Evolutionary conservation across 1,140 invertebrate genomes (phyloP).

Genomic region (Pararge aegeria): DNA sequence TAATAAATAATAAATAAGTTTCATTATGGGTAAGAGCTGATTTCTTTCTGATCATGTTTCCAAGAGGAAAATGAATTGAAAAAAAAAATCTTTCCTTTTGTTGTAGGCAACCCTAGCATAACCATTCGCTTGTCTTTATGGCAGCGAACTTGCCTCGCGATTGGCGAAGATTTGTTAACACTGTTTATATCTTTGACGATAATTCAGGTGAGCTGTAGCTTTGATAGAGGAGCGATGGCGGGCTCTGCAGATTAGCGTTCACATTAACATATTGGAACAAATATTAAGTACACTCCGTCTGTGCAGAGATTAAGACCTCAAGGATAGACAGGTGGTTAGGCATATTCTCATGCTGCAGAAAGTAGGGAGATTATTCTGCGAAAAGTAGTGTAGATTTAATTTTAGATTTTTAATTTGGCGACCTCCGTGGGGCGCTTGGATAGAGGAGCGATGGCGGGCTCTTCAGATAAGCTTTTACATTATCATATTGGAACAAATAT

Average conservation of each 20-base stretch:
- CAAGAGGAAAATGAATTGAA: too few relatives aligned
- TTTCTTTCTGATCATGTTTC: too few relatives aligned
- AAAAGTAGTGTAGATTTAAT: too few relatives aligned
- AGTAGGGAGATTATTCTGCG: too few relatives aligned
- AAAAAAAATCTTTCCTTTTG: not conserved
- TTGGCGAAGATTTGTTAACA: slow-evolving; percentile 1
- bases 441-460: not conserved
- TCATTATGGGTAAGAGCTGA: too few relatives aligned
- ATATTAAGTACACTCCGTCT: not conserved
- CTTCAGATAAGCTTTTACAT: not conserved
- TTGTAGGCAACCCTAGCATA: not conserved
- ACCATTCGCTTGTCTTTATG: not conserved
- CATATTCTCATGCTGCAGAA: too few relatives aligned
- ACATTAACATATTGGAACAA: not conserved
- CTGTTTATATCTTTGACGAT: not conserved
- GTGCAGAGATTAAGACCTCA: too few relatives aligned
- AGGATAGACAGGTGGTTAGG: too few relatives aligned
- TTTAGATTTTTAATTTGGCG: too few relatives aligned
- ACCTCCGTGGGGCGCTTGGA: too few relatives aligned
- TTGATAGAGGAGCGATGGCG: not conserved
- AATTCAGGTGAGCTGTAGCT: not conserved
- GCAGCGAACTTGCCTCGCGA: not conserved
- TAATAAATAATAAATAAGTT: too few relatives aligned
- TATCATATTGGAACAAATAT: not conserved
- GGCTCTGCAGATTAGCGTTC: not conserved